Evolutionary conservation across 1,140 invertebrate species (phyloP).

Genomic region (Drosophila melanogaster): Release_6_plus_ISO1_MT NC_004354.4:20989501-20990000

Average conservation of each 20-base stretch:
- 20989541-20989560: background rate
- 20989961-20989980: conserved; percentile 1
- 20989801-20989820: background rate
- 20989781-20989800: conserved; percentile 27
- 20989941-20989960: conserved; percentile 11
- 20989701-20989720: conserved; percentile 43
- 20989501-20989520: no score
- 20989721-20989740: conserved; percentile 73
- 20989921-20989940: conserved; percentile 68
- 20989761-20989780: conserved; percentile 61
- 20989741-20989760: conserved; percentile 81
- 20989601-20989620: conserved; percentile 4
- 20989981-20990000: background rate
- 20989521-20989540: background rate
- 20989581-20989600: conserved; percentile 3
- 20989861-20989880: conserved; percentile 15
- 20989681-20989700: conserved; percentile 7
- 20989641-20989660: conserved; percentile 51
- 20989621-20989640: conserved; percentile 20
- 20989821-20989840: conserved; percentile 41
- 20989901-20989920: conserved; percentile 46
- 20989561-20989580: background rate
- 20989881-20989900: conserved; percentile 12
- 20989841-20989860: conserved; percentile 53
- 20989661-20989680: conserved; percentile 35